phyloP scores from a whole-genome alignment of 2,113 vertebrate genomes.

The Hippopotamus amphibius region DNA sequence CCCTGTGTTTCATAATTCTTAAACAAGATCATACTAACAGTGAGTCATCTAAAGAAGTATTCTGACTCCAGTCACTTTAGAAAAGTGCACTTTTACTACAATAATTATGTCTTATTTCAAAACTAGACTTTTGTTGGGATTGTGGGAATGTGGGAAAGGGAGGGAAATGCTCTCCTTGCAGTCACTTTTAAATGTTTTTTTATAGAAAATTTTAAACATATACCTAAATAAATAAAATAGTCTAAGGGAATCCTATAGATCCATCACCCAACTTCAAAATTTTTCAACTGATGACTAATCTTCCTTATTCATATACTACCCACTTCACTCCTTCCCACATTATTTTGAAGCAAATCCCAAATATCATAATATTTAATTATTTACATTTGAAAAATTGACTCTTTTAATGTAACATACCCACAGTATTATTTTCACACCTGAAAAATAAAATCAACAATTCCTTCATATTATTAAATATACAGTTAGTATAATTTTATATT shows the following conservation, averaged over 20 bases:
- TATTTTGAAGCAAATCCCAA: neutral
- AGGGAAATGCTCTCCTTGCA: neutral
- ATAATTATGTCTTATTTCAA: neutral
- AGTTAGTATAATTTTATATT: neutral
- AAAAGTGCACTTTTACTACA: neutral
- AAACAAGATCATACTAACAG: neutral
- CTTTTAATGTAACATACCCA: neutral
- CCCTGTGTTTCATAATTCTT: neutral
- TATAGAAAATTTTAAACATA: neutral
- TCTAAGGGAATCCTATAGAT: neutral
- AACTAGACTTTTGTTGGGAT: neutral
- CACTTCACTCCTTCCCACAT: neutral
- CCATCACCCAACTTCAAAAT: neutral
- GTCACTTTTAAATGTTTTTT: neutral
- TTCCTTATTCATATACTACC: neutral
- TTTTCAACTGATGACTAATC: neutral
- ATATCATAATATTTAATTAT: neutral
- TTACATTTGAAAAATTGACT: neutral
- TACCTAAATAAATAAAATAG: neutral
- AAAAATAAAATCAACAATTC: neutral
- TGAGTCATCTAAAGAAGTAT: neutral
- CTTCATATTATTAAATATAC: neutral
- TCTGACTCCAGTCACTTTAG: neutral
- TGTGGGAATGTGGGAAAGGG: neutral
- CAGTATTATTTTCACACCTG: neutral